These are phyloP conservation scores for Florisuga fusca DNA, from an alignment of 2,797 vertebrate genomes.

Conservation along the genomic window DNA sequence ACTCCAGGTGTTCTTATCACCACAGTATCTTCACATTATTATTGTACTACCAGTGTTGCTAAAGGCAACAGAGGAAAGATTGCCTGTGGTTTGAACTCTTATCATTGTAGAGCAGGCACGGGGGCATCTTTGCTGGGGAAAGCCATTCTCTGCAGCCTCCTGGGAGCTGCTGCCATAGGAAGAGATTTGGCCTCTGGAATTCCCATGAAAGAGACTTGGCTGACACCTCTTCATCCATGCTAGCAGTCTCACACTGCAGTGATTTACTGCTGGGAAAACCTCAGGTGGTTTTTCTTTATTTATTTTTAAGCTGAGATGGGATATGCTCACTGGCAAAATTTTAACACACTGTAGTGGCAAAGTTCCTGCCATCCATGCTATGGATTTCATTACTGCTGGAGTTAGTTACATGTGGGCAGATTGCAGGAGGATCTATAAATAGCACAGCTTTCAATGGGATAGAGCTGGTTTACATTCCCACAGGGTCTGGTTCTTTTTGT, in stretches of 20 bases:
- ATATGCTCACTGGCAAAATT: background rate
- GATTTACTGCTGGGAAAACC: slow-evolving; percentile 2
- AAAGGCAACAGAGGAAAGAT: slow-evolving; percentile 8
- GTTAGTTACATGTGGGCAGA: background rate
- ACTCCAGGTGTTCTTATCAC: background rate
- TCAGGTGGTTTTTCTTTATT: background rate
- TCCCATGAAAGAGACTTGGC: slow-evolving; percentile 3
- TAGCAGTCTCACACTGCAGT: background rate
- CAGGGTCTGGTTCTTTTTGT: background rate
- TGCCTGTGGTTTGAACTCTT: background rate
- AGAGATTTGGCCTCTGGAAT: slow-evolving; percentile 26
- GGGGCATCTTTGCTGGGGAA: slow-evolving; percentile 2
- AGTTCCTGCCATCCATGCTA: background rate
- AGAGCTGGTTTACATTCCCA: background rate
- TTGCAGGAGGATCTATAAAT: background rate
- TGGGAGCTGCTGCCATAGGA: background rate
- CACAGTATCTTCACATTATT: background rate
- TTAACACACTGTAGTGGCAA: background rate
- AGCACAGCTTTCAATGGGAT: background rate
- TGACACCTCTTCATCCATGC: background rate
- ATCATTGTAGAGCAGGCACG: background rate
- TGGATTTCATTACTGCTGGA: background rate
- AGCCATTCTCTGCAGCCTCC: background rate
- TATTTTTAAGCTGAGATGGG: background rate
- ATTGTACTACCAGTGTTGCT: slow-evolving; percentile 13